These are phyloP conservation scores for Chloromyia formosa DNA, from an alignment of 2,888 invertebrate species.

Conservation along the genomic window DNA sequence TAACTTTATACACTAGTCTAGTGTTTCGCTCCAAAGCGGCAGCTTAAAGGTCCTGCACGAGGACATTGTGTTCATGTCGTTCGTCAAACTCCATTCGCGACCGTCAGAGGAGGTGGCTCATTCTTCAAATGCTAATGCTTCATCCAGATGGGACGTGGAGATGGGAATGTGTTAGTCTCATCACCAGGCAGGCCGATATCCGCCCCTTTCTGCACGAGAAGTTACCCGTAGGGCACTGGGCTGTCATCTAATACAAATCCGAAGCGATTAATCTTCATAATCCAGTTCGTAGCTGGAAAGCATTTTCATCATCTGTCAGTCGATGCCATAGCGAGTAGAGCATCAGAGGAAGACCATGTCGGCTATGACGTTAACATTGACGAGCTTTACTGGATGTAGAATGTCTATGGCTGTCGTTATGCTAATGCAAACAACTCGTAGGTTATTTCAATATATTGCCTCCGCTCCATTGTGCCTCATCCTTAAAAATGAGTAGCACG, in stretches of 20 bases:
- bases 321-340: not conserved
- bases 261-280: conserved; percentile 50
- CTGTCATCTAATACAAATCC: conserved; percentile 45
- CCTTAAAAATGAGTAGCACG: not conserved
- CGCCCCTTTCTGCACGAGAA: not conserved
- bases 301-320: conserved; percentile 49
- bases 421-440: not conserved
- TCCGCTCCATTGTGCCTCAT: not conserved
- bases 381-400: not conserved
- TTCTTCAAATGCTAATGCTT: conserved; percentile 38
- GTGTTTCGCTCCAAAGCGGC: conserved; percentile 1
- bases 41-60: not conserved
- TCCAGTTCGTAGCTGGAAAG: conserved; percentile 46
- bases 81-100: conserved; percentile 28
- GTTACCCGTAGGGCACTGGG: conserved; percentile 26
- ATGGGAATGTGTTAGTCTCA: not conserved
- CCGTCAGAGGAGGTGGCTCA: not conserved
- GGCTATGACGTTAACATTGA: conserved; percentile 17
- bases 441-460: conserved; percentile 18
- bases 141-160: not conserved
- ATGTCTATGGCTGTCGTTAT: conserved; percentile 12
- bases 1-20: conserved; percentile 39
- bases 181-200: too few species aligned
- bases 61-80: not conserved
- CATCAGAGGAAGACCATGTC: not conserved